phyloP scores from a whole-genome alignment of 92 coral and sea anemone genomes.

The Actinostola sp. region DNA sequence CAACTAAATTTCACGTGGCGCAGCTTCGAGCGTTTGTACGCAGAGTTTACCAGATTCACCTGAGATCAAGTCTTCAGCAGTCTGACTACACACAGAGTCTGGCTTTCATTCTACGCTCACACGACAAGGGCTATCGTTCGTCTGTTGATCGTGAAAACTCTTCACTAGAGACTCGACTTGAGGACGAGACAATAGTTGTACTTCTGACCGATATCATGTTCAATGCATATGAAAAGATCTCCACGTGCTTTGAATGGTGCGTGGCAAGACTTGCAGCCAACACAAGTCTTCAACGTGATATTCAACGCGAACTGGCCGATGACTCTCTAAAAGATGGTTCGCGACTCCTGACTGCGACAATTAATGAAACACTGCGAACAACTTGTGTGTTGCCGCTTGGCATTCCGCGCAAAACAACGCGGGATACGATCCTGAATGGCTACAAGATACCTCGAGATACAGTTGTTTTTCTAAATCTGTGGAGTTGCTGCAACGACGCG shows the following conservation, averaged over 20 bases:
- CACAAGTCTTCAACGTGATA: slow-evolving; percentile 24
- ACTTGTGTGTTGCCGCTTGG: slow-evolving; percentile 53
- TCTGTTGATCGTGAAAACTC: not conserved
- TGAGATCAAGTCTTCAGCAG: slow-evolving; percentile 9
- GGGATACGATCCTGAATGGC: slow-evolving; percentile 52
- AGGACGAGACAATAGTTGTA: slow-evolving; percentile 21
- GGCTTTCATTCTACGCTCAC: slow-evolving; percentile 19
- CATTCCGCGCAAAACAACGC: slow-evolving; percentile 55
- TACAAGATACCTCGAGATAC: slow-evolving; percentile 59
- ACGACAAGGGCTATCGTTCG: slow-evolving; percentile 3
- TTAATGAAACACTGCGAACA: slow-evolving; percentile 56
- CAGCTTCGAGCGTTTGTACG: slow-evolving; percentile 30
- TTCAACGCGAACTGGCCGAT: slow-evolving; percentile 17
- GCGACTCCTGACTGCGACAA: slow-evolving; percentile 52
- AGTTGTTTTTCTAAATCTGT: slow-evolving; percentile 50
- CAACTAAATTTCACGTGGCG: not conserved
- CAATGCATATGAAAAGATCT: slow-evolving; percentile 39
- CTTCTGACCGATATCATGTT: slow-evolving; percentile 28
- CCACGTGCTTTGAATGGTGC: slow-evolving; percentile 35
- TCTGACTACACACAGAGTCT: slow-evolving; percentile 13
- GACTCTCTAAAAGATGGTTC: not conserved
- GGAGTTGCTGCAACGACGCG: slow-evolving; percentile 58
- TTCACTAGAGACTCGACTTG: not conserved
- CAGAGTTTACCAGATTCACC: slow-evolving; percentile 38
- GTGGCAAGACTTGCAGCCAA: slow-evolving; percentile 37